Base-by-base conservation (phyloP, 1,140 invertebrate genomes). In the Goniozus legneri region DNA sequence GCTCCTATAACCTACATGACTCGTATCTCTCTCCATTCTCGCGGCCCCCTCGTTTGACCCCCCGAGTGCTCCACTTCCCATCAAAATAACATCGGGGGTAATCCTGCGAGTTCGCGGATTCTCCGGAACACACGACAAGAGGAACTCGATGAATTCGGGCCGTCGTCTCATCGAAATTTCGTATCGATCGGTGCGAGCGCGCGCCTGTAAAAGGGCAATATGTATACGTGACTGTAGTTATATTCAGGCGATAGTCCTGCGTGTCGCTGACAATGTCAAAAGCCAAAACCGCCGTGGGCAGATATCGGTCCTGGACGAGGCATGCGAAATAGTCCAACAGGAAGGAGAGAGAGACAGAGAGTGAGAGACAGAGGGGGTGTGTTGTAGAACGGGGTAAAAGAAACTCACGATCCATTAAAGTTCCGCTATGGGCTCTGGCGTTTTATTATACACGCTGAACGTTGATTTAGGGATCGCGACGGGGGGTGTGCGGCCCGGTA, bases 361-460 rank as follows among this genome's bases (percentile, higher is more conserved):
- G 16, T n/a, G 35, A 53, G 38, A 34, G 30, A 21, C 31, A 31
- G 24, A n/a, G 13, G 14, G 38, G 27, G 32, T 24, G 41, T 18
- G 20, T n/a, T 30, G 36, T 16, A 34, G n/a, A n/a, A 8, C 14
- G 32, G n/a, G 40, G 18, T 34, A 46, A 31, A 58, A 67, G 53
- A 65, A 68, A 69, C 58, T 61, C 33, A 54, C 47, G 51, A 69
- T 67, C 65, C 64, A 62, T 71, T 67, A 67, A 64, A 65, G 56
- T 57, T 47, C 57, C 47, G 39, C 31, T 42, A 49, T 40, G 36
- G 47, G 55, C 52, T 58, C 52, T 50, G 54, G 47, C 53, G 55
- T 73, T 73, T 71, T 71, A 70, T 70, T 69, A 71, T 69, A 71
- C n/a, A n/a, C 70, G 59, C 62, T 67, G 61, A 65, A 67, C 63